Percentiles rank a stretch among this genome's conserved stretches.
Conservation (phyloP, 2,888 invertebrate species). For the Aspidiotus destructor region DNA sequence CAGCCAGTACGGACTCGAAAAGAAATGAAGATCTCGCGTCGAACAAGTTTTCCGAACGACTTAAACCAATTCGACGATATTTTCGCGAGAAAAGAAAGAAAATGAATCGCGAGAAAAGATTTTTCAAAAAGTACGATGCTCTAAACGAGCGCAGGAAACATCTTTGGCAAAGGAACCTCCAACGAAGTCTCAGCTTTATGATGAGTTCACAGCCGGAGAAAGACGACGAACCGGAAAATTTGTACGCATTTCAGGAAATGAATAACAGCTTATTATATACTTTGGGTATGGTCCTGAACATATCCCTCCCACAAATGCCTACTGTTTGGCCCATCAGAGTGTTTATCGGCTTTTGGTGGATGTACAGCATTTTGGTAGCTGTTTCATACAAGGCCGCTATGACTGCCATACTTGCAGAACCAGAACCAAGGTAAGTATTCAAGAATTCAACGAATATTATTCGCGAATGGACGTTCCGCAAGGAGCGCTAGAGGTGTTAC, state of each 20-base stretch:
- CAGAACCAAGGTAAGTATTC: conserved; percentile 53
- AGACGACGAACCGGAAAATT: conserved; percentile 41
- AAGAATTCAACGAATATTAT: not conserved
- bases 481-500: too few species aligned
- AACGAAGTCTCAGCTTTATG: not conserved
- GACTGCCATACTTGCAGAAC: conserved; percentile 73
- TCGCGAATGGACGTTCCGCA: too few species aligned
- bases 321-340: conserved; percentile 69
- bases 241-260: conserved; percentile 62
- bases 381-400: conserved; percentile 74
- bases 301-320: conserved; percentile 66
- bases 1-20: conserved; percentile 5
- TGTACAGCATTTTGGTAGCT: conserved; percentile 68
- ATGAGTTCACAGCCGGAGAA: conserved; percentile 1
- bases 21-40: not conserved
- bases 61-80: not conserved
- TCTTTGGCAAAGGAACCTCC: not conserved
- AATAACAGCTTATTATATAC: conserved; percentile 67
- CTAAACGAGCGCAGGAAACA: not conserved
- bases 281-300: conserved; percentile 68
- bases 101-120: conserved; percentile 7
- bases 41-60: not conserved
- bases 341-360: conserved; percentile 79
- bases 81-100: not conserved
- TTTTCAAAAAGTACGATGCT: conserved; percentile 15